These are phyloP conservation scores for Perca fluviatilis DNA, from an alignment of 2,113 vertebrate genomes.

Conservation along the genomic window DNA sequence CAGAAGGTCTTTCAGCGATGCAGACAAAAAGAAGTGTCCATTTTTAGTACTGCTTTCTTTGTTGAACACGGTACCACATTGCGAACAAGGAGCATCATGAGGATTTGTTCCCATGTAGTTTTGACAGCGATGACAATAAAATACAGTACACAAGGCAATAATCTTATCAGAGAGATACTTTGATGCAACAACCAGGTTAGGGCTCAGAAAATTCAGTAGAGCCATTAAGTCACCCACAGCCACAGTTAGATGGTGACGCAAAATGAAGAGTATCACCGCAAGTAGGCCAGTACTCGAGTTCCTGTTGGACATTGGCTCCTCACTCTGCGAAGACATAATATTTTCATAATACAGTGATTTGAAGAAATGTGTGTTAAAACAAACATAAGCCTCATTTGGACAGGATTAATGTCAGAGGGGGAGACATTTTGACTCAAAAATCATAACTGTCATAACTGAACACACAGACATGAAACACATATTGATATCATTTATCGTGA, in stretches of 20 bases:
- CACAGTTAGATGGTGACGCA: conserved; percentile 24
- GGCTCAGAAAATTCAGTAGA: conserved; percentile 22
- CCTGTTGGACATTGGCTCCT: too few relatives aligned
- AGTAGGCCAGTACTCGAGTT: background rate
- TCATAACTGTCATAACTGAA: too few relatives aligned
- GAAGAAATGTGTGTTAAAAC: too few relatives aligned
- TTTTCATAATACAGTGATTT: too few relatives aligned
- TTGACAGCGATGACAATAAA: conserved; percentile 22
- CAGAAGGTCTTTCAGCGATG: conserved; percentile 36
- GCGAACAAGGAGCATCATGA: background rate
- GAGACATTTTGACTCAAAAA: too few relatives aligned
- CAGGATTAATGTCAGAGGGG: too few relatives aligned
- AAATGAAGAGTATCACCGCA: conserved; percentile 18
- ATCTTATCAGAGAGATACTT: background rate
- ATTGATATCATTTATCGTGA: too few relatives aligned
- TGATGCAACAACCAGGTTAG: background rate
- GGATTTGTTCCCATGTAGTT: conserved; percentile 15
- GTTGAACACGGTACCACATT: background rate
- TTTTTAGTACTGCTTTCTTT: background rate
- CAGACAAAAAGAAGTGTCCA: conserved; percentile 37
- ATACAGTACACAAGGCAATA: background rate
- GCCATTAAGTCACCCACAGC: conserved; percentile 13
- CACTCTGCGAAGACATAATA: too few relatives aligned
- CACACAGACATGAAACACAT: too few relatives aligned
- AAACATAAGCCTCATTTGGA: too few relatives aligned